Base-by-base conservation (phyloP, 37 sponge, comb jelly and placozoan genomes). In the Theonella swinhoei region DNA sequence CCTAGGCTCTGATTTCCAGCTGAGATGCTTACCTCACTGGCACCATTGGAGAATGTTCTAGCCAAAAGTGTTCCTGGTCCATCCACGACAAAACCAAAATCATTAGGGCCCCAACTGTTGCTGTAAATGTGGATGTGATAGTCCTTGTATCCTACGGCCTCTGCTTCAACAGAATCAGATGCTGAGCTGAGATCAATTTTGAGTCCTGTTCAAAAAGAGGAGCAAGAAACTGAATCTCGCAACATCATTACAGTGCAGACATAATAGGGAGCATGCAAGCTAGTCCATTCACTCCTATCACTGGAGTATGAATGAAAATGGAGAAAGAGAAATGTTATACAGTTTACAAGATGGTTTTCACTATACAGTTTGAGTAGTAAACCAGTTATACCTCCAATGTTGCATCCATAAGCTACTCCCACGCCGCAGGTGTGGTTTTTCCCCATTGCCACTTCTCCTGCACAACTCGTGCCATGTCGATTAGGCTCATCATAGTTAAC, bases 31-130 rank as follows among this genome's bases (percentile, higher is more conserved):
- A 93, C 94, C 59, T 86, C 68, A 39, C 26, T 75, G 14, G 72
- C 83, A 4, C 92, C 96, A 59, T 76, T 61, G 29, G 76, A 37
- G 5, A 98, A 70, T 29, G 92, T 82, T 26, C 41, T 70, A 47
- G 85, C 66, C 0, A 92, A 79, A 19, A 98, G 74, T 4, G 32
- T 58, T 0, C 91, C 96, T 35, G 98, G 98, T 36, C 94, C 94
- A 26, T 93, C 92, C 22, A 98, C 87, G 14, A 88, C 91, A 66
- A 75, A 36, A 0, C 98, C 98, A 77, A 89, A 88, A 66, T 98
- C 98, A 74, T 80, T 86, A 9, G 98, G 98, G n/a, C 98, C 98
- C 96, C 96, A 98, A 42, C 93, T 91, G 59, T 88, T 90, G 88
- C 94, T 93, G 85, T 98, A 98, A 2, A 98, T 82, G 39, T 95